Percentiles rank a stretch among this genome's conserved stretches.
Conservation (phyloP, 2,888 invertebrate genomes). For the Aphidius colemani region DNA sequence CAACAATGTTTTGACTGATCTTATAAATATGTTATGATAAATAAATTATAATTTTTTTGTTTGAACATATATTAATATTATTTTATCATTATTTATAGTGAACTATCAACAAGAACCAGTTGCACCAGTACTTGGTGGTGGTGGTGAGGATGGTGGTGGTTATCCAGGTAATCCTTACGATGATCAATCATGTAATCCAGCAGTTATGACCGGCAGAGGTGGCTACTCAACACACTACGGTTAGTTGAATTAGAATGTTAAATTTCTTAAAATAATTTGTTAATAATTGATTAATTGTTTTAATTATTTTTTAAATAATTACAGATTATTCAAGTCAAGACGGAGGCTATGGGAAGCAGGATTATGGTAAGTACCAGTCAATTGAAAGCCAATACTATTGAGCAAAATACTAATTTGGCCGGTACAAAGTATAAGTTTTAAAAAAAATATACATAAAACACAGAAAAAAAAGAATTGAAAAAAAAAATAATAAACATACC, state of each 20-base stretch:
- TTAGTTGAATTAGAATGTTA: too few species aligned
- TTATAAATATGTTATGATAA: too few species aligned
- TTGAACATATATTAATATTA: neutral
- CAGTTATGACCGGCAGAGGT: constrained; percentile 49
- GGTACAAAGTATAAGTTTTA: constrained; percentile 9
- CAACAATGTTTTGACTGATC: constrained; percentile 6
- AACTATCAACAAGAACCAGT: constrained; percentile 54
- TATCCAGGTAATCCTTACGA: constrained; percentile 51
- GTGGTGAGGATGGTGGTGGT: constrained; percentile 46
- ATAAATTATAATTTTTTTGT: neutral
- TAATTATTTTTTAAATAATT: neutral
- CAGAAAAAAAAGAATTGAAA: constrained; percentile 1
- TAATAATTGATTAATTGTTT: neutral
- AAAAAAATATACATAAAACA: constrained; percentile 4
- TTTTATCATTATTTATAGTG: constrained; percentile 36
- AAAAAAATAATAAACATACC: constrained; percentile 2
- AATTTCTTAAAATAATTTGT: neutral
- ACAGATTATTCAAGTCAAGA: constrained; percentile 56
- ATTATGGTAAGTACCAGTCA: constrained; percentile 57
- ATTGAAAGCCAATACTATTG: constrained; percentile 37
- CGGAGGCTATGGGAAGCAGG: constrained; percentile 55
- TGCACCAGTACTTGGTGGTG: constrained; percentile 44
- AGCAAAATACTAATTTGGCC: constrained; percentile 16
- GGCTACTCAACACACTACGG: constrained; percentile 54
- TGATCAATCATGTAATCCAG: constrained; percentile 50